Percentiles rank a stretch among this genome's conserved stretches.
These are phyloP conservation scores for Macrosteles quadrilineatus DNA, from an alignment of 1,140 invertebrate species.

Conservation along the genomic window DNA sequence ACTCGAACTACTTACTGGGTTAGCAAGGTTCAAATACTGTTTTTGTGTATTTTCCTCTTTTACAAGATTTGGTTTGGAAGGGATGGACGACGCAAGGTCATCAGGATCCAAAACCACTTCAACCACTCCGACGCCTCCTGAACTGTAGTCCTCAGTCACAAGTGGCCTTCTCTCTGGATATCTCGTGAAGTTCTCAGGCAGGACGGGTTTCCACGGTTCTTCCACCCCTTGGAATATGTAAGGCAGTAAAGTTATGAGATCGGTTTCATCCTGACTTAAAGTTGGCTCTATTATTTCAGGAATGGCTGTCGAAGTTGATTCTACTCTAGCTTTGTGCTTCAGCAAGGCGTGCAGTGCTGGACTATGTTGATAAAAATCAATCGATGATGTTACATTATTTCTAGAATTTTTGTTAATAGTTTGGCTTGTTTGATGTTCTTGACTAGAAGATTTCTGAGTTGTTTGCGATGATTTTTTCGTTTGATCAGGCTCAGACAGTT, in stretches of 20 bases:
- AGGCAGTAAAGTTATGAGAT: slow-evolving; percentile 31
- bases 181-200: slow-evolving; percentile 33
- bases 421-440: too few species aligned
- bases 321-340: slow-evolving; percentile 12
- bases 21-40: not conserved
- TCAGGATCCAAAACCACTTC: slow-evolving; percentile 37
- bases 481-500: slow-evolving; percentile 49
- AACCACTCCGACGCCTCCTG: slow-evolving; percentile 36
- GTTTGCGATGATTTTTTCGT: not conserved
- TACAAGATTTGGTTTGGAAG: not conserved
- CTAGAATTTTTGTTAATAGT: slow-evolving; percentile 3
- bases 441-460: too few species aligned
- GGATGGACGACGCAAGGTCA: not conserved
- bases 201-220: slow-evolving; percentile 38
- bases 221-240: slow-evolving; percentile 27
- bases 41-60: not conserved
- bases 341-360: slow-evolving; percentile 36
- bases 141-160: slow-evolving; percentile 27
- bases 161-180: slow-evolving; percentile 20
- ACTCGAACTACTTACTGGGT: not conserved
- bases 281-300: not conserved
- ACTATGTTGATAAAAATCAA: slow-evolving; percentile 35
- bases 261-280: not conserved
- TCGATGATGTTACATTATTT: slow-evolving; percentile 16
- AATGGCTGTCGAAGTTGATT: not conserved